A percentile compares a stretch with the other conserved stretches of the same genome.
phyloP scores from a whole-genome alignment of 2,888 invertebrate species.

The Selenia dentaria region DNA sequence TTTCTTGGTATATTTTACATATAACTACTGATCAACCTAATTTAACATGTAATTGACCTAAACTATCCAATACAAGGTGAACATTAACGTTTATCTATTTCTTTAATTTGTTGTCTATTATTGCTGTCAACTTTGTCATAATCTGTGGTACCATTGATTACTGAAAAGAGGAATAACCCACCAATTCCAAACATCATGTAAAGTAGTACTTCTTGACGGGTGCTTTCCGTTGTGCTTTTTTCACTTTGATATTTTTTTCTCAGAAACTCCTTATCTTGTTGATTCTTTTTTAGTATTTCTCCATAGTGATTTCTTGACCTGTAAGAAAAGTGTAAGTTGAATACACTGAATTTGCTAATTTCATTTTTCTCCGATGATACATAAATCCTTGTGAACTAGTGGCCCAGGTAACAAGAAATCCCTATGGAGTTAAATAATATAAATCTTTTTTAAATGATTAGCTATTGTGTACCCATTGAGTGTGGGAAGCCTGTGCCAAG shows the following conservation, averaged over 20 bases:
- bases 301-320: slow-evolving; percentile 83
- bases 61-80: too few species aligned
- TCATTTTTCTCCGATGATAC: too few species aligned
- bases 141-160: slow-evolving; percentile 52
- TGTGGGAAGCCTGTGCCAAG: too few species aligned
- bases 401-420: too few species aligned
- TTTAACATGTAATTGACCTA: slow-evolving; percentile 1
- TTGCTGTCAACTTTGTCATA: slow-evolving; percentile 51
- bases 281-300: slow-evolving; percentile 53
- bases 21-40: background rate
- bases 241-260: slow-evolving; percentile 40
- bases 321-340: slow-evolving; percentile 36
- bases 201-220: slow-evolving; percentile 54
- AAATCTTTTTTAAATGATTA: too few species aligned
- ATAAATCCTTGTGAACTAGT: too few species aligned
- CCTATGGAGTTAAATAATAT: too few species aligned
- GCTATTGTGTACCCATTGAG: too few species aligned
- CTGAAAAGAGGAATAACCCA: slow-evolving; percentile 47
- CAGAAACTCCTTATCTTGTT: slow-evolving; percentile 53
- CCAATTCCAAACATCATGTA: slow-evolving; percentile 48
- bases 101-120: background rate
- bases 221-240: slow-evolving; percentile 28
- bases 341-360: too few species aligned
- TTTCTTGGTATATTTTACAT: slow-evolving; percentile 13
- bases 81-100: slow-evolving; percentile 5